A percentile compares a stretch with the other conserved stretches of the same genome.
Evolutionary conservation across 2,113 vertebrate species (phyloP).

Genomic region (Proterorhinus semilunaris): DNA sequence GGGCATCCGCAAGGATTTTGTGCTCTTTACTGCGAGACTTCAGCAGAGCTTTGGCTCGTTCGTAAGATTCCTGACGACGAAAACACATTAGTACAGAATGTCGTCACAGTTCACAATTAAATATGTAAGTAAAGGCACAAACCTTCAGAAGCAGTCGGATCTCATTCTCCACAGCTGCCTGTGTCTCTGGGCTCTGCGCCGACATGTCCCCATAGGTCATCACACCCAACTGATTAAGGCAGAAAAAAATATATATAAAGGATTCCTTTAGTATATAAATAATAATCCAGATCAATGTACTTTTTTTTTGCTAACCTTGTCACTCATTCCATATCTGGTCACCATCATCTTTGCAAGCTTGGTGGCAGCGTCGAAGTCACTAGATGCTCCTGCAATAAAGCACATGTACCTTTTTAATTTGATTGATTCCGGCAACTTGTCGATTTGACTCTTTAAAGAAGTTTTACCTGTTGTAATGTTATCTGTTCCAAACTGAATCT

Average conservation of each 20-base stretch:
- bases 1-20: constrained; percentile 92
- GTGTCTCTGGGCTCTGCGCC: constrained; percentile 92
- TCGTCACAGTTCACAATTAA: neutral
- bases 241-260: neutral
- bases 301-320: constrained; percentile 79
- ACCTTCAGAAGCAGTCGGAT: constrained; percentile 89
- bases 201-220: constrained; percentile 91
- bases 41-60: constrained; percentile 89
- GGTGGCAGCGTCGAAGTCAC: constrained; percentile 95
- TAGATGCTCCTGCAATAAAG: constrained; percentile 85
- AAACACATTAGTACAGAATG: neutral
- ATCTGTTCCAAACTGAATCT: constrained; percentile 93
- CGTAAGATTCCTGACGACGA: constrained; percentile 87
- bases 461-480: constrained; percentile 89
- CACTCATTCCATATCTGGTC: constrained; percentile 95
- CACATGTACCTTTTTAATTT: neutral
- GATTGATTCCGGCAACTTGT: neutral
- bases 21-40: constrained; percentile 93
- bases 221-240: constrained; percentile 85
- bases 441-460: neutral
- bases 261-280: neutral
- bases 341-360: constrained; percentile 96
- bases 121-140: constrained; percentile 10
- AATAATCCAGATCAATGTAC: neutral
- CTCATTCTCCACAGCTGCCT: constrained; percentile 96